Evolutionary conservation across 1,140 invertebrate species (phyloP).

Genomic region (Penaeus indicus): DNA sequence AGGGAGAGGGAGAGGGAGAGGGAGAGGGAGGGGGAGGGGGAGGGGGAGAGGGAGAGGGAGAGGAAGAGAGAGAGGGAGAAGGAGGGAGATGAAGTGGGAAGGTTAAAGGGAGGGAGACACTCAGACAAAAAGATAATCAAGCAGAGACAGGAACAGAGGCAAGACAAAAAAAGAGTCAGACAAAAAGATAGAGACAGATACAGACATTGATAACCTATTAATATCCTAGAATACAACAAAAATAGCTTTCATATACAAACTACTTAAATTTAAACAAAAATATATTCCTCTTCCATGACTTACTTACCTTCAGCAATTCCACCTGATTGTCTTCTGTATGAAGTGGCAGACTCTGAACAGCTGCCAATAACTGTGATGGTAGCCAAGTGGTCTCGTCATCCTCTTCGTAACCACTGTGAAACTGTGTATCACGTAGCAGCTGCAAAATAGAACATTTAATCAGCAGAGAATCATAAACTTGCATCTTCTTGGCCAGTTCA

Average conservation of each 20-base stretch:
- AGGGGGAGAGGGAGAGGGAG: too few species aligned
- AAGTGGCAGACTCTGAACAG: constrained; percentile 82
- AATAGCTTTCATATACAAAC: not conserved
- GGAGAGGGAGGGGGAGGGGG: too few species aligned
- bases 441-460: constrained; percentile 74
- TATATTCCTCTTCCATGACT: not conserved
- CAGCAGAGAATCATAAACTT: constrained; percentile 49
- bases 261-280: too few species aligned
- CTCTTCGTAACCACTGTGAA: constrained; percentile 87
- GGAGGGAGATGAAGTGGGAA: too few species aligned
- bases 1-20: too few species aligned
- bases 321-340: constrained; percentile 83
- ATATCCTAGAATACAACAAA: constrained; percentile 13
- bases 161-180: too few species aligned
- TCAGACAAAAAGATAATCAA: too few species aligned
- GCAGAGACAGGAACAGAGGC: too few species aligned
- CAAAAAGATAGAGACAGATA: too few species aligned
- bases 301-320: constrained; percentile 78
- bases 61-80: too few species aligned
- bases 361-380: constrained; percentile 87
- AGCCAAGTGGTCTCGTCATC: constrained; percentile 93
- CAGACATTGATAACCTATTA: too few species aligned
- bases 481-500: constrained; percentile 44
- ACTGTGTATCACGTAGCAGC: constrained; percentile 89
- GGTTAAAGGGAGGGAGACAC: too few species aligned